These are phyloP conservation scores for Saturnia pavonia DNA, from an alignment of 2,888 invertebrate species.

Conservation along the genomic window DNA sequence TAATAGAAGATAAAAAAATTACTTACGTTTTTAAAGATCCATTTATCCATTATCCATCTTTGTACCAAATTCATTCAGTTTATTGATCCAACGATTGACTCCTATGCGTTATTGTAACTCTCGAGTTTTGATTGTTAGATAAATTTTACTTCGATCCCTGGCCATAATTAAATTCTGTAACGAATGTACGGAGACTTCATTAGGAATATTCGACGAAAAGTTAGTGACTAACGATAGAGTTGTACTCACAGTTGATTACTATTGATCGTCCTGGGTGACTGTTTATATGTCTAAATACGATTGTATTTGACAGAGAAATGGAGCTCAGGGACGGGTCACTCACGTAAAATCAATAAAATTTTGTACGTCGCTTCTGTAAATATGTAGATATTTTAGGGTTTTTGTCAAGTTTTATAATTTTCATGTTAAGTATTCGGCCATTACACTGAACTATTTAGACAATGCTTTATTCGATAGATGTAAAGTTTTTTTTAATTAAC, in stretches of 20 bases:
- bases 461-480: background rate
- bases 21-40: too few species aligned
- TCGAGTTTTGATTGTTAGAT: background rate
- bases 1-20: too few species aligned
- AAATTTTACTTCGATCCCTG: background rate
- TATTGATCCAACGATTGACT: too few species aligned
- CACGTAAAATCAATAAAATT: slow-evolving; percentile 46
- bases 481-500: background rate
- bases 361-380: slow-evolving; percentile 23
- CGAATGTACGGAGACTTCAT: background rate
- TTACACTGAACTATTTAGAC: background rate
- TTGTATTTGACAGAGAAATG: slow-evolving; percentile 39
- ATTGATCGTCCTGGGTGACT: slow-evolving; percentile 53
- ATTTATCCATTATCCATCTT: too few species aligned
- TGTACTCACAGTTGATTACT: slow-evolving; percentile 47
- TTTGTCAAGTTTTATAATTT: background rate
- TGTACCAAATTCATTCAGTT: too few species aligned
- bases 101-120: background rate
- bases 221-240: slow-evolving; percentile 10
- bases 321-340: slow-evolving; percentile 56
- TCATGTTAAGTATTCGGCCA: background rate
- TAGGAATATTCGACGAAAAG: slow-evolving; percentile 7
- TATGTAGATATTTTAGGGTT: slow-evolving; percentile 18
- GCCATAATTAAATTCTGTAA: background rate
- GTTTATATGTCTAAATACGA: slow-evolving; percentile 61